phyloP scores from a whole-genome alignment of 64 coral and sea anemone genomes.

The Exaiptasia diaphana region DNA sequence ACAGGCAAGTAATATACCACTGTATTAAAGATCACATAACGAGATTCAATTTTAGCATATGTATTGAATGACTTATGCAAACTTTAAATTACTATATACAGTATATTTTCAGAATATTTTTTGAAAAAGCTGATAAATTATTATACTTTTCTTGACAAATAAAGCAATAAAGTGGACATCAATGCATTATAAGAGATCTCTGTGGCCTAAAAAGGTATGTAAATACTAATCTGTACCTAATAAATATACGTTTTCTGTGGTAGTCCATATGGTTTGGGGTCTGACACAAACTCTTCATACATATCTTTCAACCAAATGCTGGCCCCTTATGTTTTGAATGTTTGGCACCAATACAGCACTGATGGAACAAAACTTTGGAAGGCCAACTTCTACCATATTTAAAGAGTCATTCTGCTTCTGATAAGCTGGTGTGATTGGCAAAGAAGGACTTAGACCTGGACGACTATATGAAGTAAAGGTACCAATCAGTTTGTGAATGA shows the following conservation, averaged over 20 bases:
- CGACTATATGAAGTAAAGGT: constrained; percentile 14
- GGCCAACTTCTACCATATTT: constrained; percentile 6
- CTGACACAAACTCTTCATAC: constrained; percentile 8
- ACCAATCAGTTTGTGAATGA: constrained; percentile 47
- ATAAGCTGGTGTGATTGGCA: constrained; percentile 16
- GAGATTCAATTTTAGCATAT: background rate
- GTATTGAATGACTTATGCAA: background rate
- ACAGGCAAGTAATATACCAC: background rate
- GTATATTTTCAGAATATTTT: no score
- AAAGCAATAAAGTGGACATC: background rate
- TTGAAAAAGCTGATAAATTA: background rate
- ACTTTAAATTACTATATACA: background rate
- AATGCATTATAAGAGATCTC: background rate
- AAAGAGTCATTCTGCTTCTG: constrained; percentile 16
- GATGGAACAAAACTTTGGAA: constrained; percentile 17
- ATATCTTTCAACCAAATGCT: background rate
- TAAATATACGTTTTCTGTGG: constrained; percentile 11
- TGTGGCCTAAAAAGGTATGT: background rate
- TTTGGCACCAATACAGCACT: constrained; percentile 24
- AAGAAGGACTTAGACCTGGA: constrained; percentile 6
- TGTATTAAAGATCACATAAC: background rate
- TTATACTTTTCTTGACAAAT: background rate
- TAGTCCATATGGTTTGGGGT: constrained; percentile 9
- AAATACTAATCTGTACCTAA: background rate
- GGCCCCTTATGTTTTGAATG: constrained; percentile 16